Evolutionary conservation across 2,888 invertebrate genomes (phyloP).

Genomic region (Trichopoda pennipes): DNA sequence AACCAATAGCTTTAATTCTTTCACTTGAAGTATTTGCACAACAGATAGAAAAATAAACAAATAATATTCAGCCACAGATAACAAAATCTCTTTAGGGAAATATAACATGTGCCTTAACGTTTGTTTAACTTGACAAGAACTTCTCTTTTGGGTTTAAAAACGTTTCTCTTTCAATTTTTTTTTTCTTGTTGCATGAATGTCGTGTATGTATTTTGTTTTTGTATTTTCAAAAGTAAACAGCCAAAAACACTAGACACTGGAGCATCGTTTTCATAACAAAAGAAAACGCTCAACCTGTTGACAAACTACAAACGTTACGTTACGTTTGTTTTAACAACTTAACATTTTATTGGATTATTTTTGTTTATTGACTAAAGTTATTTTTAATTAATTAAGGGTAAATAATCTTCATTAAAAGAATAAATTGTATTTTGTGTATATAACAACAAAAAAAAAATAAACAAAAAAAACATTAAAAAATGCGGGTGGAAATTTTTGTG

Average conservation of each 20-base stretch:
- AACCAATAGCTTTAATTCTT: constrained; percentile 14
- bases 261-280: constrained; percentile 16
- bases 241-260: constrained; percentile 2
- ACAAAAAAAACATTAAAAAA: background rate
- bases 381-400: constrained; percentile 54
- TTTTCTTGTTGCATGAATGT: background rate
- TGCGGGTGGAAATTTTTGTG: background rate
- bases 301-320: constrained; percentile 41
- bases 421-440: background rate
- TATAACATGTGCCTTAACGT: constrained; percentile 43
- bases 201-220: background rate
- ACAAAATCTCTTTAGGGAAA: constrained; percentile 48
- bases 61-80: constrained; percentile 23
- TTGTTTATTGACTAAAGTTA: constrained; percentile 37
- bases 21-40: constrained; percentile 35
- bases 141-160: constrained; percentile 10
- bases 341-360: constrained; percentile 15
- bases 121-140: constrained; percentile 11
- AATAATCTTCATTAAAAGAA: constrained; percentile 12
- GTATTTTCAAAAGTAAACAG: background rate
- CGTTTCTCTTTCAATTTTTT: constrained; percentile 10
- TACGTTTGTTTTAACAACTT: constrained; percentile 19
- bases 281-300: constrained; percentile 46
- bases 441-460: too few species aligned
- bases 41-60: constrained; percentile 8